Percentiles rank a stretch among this genome's conserved stretches.
These are phyloP conservation scores for Tupaia chinensis DNA, from an alignment of 2,113 vertebrate species.

Conservation along the genomic window DNA sequence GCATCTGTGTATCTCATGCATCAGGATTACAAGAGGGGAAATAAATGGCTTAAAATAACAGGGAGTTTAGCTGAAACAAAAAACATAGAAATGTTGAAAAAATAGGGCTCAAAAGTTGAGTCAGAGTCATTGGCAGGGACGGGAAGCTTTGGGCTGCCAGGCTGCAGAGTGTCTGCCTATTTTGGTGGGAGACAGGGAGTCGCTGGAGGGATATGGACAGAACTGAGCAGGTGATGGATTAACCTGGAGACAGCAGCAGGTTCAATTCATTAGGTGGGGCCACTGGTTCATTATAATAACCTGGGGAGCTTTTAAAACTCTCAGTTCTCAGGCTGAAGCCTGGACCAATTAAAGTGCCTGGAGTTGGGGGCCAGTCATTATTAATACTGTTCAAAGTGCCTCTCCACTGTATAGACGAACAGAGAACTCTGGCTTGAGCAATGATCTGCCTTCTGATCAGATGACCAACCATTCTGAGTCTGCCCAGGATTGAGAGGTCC, in stretches of 20 bases:
- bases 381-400: neutral
- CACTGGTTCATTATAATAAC: neutral
- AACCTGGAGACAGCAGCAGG: too few species aligned
- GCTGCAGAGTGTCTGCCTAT: neutral
- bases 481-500: neutral
- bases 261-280: neutral
- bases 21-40: neutral
- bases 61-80: neutral
- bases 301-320: neutral
- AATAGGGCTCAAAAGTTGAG: neutral
- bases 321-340: neutral
- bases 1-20: neutral
- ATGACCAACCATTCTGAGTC: neutral
- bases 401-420: neutral
- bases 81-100: neutral
- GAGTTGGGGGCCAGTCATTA: neutral
- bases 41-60: neutral
- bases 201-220: fast-evolving
- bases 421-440: neutral
- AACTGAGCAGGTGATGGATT: neutral
- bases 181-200: neutral
- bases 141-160: neutral
- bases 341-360: neutral
- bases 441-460: neutral
- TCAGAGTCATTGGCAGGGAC: neutral